Percentiles rank a stretch among this genome's conserved stretches.
phyloP scores from a whole-genome alignment of 2,888 invertebrate species.

The Erannis defoliaria region DNA sequence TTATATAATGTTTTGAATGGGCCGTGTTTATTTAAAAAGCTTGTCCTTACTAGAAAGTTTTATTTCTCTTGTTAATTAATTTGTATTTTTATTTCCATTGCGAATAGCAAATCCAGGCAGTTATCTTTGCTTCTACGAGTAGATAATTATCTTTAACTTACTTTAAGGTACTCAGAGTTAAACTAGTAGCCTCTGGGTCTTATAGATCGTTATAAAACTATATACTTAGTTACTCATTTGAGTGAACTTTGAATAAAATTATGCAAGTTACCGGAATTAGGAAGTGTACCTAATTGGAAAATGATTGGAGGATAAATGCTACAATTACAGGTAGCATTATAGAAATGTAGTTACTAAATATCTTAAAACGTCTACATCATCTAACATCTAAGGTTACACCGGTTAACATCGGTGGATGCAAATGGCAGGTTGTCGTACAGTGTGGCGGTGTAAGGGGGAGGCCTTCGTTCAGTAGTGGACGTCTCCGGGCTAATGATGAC shows the following conservation, averaged over 20 bases:
- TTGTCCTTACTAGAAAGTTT: conserved; percentile 30
- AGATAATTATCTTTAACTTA: not conserved
- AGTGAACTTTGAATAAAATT: conserved; percentile 6
- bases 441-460: too few species aligned
- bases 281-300: not conserved
- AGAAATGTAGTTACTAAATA: too few species aligned
- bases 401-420: too few species aligned
- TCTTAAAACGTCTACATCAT: too few species aligned
- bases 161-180: not conserved
- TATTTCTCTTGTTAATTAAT: conserved; percentile 11
- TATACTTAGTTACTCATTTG: not conserved
- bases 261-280: conserved; percentile 16
- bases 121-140: not conserved
- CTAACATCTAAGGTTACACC: too few species aligned
- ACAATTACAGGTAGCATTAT: too few species aligned
- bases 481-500: too few species aligned
- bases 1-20: conserved; percentile 28
- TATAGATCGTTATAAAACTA: conserved; percentile 5
- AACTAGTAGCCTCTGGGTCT: not conserved
- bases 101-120: not conserved
- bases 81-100: conserved; percentile 8
- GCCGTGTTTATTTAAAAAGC: conserved; percentile 19
- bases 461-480: too few species aligned
- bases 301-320: not conserved
- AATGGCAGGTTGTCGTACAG: too few species aligned